Evolutionary conservation across 2,113 vertebrate species (phyloP).

Genomic region (Piprites chloris): DNA sequence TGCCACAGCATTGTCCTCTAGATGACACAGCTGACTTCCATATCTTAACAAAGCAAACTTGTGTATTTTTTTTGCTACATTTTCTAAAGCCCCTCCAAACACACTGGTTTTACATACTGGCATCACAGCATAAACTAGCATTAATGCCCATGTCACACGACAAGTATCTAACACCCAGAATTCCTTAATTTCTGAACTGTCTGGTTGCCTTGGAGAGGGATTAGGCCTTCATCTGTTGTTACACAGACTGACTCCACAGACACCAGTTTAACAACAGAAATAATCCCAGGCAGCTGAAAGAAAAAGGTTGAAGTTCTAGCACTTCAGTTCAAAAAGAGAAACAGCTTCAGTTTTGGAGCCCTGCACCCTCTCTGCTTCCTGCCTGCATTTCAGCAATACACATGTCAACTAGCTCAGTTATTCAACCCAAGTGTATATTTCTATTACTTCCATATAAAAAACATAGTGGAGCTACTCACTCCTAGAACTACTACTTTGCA

Average conservation of each 20-base stretch:
- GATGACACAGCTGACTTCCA: neutral
- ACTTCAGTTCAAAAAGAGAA: neutral
- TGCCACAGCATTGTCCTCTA: neutral
- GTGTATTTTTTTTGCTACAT: neutral
- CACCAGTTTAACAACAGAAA: neutral
- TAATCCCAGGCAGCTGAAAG: neutral
- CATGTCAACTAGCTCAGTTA: neutral
- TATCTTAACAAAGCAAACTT: neutral
- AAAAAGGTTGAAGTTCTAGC: neutral
- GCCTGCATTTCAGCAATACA: neutral
- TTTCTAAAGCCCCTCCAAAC: neutral
- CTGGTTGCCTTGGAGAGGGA: conserved; percentile 31
- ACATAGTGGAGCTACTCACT: fast-evolving
- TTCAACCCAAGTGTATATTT: neutral
- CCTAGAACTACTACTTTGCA: neutral
- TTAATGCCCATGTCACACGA: neutral
- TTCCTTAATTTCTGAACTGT: conserved; percentile 23
- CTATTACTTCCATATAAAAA: neutral
- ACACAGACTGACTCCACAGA: neutral
- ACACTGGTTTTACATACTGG: neutral
- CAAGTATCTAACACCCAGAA: neutral
- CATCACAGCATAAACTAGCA: neutral
- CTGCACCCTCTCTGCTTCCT: neutral
- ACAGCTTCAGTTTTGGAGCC: neutral
- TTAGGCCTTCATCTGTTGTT: neutral